Conservation (phyloP, 2,888 invertebrate species). For the Halictus ligatus region DNA sequence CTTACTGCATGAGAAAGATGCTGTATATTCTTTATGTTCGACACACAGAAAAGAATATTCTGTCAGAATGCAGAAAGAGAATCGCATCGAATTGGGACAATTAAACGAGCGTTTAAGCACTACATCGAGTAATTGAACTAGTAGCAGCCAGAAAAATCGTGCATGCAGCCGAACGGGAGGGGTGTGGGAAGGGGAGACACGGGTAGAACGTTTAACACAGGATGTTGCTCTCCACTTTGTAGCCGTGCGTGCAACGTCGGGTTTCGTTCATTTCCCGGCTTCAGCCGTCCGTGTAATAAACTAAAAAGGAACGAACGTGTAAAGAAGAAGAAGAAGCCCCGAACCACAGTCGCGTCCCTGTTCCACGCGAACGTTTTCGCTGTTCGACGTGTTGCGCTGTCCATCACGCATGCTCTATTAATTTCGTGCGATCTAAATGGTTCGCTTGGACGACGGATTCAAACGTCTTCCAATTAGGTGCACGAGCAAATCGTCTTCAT, state of each 20-base stretch:
- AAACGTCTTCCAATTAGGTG: background rate
- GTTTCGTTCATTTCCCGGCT: slow-evolving; percentile 49
- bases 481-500: background rate
- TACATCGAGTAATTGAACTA: slow-evolving; percentile 52
- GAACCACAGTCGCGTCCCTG: background rate
- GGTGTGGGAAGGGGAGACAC: background rate
- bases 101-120: slow-evolving; percentile 16
- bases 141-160: slow-evolving; percentile 53
- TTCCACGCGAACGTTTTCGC: slow-evolving; percentile 21
- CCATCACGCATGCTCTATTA: background rate
- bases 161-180: slow-evolving; percentile 28
- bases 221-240: slow-evolving; percentile 63
- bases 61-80: background rate
- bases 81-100: background rate
- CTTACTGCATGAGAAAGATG: too few species aligned
- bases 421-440: slow-evolving; percentile 5
- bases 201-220: slow-evolving; percentile 64
- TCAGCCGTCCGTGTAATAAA: slow-evolving; percentile 34
- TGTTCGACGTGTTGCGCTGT: background rate
- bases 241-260: slow-evolving; percentile 53
- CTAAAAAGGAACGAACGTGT: slow-evolving; percentile 7
- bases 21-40: background rate
- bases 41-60: background rate
- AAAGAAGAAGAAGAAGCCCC: slow-evolving; percentile 13
- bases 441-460: background rate